These are phyloP conservation scores for Cheilosia impressa DNA, from an alignment of 2,888 invertebrate species.

Conservation along the genomic window DNA sequence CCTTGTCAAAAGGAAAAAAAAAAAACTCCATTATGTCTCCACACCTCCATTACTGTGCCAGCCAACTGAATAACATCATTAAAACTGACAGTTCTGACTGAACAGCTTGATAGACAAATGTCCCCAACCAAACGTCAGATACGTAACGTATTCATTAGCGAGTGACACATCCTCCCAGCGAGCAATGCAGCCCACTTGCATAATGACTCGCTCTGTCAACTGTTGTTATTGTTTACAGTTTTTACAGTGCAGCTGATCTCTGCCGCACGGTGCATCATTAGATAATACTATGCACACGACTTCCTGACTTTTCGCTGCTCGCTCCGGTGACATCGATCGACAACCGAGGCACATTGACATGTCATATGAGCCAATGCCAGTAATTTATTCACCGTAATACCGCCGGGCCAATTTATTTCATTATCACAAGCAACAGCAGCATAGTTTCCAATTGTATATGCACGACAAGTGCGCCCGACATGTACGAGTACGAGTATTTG, in stretches of 20 bases:
- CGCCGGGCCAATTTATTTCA: conserved; percentile 71
- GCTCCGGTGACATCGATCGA: conserved; percentile 67
- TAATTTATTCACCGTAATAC: conserved; percentile 60
- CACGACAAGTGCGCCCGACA: conserved; percentile 63
- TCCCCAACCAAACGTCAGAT: conserved; percentile 29
- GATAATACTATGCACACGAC: conserved; percentile 55
- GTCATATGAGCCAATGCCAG: conserved; percentile 65
- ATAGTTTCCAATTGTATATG: conserved; percentile 49
- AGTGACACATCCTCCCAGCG: conserved; percentile 65
- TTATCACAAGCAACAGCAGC: conserved; percentile 47
- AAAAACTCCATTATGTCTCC: conserved; percentile 62
- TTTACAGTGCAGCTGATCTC: conserved; percentile 51
- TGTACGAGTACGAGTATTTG: background rate
- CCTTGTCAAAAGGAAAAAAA: conserved; percentile 38
- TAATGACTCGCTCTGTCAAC: conserved; percentile 67
- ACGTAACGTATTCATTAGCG: conserved; percentile 71
- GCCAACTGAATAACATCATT: conserved; percentile 70
- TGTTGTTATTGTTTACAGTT: conserved; percentile 68
- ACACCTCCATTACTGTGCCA: conserved; percentile 61
- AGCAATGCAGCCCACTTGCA: conserved; percentile 68
- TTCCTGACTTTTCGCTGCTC: conserved; percentile 57
- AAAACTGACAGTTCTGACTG: conserved; percentile 69
- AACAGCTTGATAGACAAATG: conserved; percentile 38
- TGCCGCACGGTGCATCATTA: conserved; percentile 49
- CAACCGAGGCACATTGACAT: conserved; percentile 70